Conservation (phyloP, 2,797 vertebrate species). For the Sarcophilus harrisii region DNA sequence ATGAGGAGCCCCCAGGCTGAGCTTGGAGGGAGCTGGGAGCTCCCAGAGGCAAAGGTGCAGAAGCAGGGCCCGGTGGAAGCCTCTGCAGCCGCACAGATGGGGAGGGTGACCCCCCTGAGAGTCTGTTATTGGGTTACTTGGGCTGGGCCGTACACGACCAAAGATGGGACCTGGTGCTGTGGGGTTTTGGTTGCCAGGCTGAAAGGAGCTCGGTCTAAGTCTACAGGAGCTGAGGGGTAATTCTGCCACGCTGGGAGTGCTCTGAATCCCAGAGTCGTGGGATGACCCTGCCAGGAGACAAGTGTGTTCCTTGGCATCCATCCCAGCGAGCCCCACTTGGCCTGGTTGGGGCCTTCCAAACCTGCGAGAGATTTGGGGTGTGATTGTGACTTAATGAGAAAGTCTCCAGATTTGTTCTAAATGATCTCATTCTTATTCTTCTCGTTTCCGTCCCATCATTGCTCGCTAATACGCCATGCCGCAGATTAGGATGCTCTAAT, state of each 20-base stretch:
- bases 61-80: neutral
- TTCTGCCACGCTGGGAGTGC: neutral
- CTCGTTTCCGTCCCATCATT: constrained; percentile 55
- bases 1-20: neutral
- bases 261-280: neutral
- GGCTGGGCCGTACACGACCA: neutral
- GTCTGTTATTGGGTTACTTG: too few relatives aligned
- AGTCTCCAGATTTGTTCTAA: neutral
- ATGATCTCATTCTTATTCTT: constrained; percentile 12
- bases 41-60: neutral
- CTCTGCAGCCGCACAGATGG: neutral
- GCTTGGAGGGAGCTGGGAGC: neutral
- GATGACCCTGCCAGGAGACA: neutral
- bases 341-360: neutral
- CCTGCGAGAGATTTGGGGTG: neutral
- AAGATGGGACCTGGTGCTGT: neutral
- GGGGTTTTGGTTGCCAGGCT: neutral
- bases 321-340: neutral
- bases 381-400: neutral
- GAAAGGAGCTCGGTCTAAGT: neutral
- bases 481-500: constrained; percentile 59
- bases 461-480: constrained; percentile 58
- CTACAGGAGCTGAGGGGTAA: too few relatives aligned
- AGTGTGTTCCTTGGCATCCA: neutral
- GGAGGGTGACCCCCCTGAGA: neutral